phyloP scores from a whole-genome alignment of 2,888 invertebrate species.

The Hofmannophila pseudospretella region DNA sequence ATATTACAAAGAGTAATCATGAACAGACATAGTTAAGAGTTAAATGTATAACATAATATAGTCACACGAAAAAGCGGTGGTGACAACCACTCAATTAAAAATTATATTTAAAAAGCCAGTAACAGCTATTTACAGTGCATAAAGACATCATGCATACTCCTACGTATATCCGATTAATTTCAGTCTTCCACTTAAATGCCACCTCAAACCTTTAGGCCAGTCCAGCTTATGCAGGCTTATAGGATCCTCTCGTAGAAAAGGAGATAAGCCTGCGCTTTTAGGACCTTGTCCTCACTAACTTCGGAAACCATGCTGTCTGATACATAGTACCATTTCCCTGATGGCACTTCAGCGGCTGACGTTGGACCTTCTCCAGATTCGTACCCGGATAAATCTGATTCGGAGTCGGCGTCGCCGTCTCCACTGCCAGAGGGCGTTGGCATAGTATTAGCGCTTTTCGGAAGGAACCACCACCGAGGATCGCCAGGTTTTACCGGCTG shows the following conservation, averaged over 20 bases:
- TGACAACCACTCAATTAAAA: conserved; percentile 4
- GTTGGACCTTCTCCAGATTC: conserved; percentile 70
- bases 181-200: conserved; percentile 68
- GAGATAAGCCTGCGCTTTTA: conserved; percentile 94
- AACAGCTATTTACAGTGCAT: conserved; percentile 53
- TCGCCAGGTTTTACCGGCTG: conserved; percentile 79
- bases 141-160: conserved; percentile 26
- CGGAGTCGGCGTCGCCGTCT: conserved; percentile 67
- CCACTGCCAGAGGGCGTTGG: conserved; percentile 63
- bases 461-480: conserved; percentile 85
- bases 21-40: conserved; percentile 4
- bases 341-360: conserved; percentile 53
- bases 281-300: conserved; percentile 87
- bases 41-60: conserved; percentile 8
- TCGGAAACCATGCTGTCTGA: conserved; percentile 93
- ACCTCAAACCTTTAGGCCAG: conserved; percentile 31
- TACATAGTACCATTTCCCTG: conserved; percentile 95
- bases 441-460: conserved; percentile 76
- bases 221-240: conserved; percentile 51
- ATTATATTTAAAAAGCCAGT: conserved; percentile 5
- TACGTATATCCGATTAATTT: conserved; percentile 32
- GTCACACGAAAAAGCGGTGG: conserved; percentile 8
- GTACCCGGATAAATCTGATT: conserved; percentile 75
- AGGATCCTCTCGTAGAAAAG: conserved; percentile 97
- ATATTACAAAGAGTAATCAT: conserved; percentile 14